A percentile compares a stretch with the other conserved stretches of the same genome.
phyloP scores from a whole-genome alignment of 2,797 vertebrate species.

The Peromyscus aztecus region DNA sequence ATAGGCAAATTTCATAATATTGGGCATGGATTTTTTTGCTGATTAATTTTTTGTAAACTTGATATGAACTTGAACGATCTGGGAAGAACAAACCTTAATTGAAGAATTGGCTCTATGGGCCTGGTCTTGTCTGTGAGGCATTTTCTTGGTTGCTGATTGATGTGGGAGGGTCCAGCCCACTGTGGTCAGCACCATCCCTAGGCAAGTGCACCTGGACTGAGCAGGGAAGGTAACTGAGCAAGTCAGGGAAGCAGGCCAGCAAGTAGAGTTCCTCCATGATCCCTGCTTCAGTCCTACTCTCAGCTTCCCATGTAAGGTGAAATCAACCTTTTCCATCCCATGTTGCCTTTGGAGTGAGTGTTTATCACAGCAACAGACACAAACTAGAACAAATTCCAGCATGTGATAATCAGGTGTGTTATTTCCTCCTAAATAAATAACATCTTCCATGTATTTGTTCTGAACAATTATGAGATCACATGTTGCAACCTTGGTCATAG shows the following conservation, averaged over 20 bases:
- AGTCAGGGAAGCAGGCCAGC: not conserved
- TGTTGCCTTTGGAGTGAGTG: not conserved
- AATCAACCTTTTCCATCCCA: not conserved
- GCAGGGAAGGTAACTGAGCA: not conserved
- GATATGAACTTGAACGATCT: not conserved
- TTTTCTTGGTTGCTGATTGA: not conserved
- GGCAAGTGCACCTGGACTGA: not conserved
- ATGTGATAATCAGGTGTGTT: not conserved
- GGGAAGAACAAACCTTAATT: not conserved
- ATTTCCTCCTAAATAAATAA: conserved; percentile 25
- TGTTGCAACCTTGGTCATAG: not conserved
- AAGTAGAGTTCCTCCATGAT: no score
- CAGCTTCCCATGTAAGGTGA: not conserved
- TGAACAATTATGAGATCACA: not conserved
- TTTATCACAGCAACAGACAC: not conserved
- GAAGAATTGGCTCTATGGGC: not conserved
- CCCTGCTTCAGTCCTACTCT: not conserved
- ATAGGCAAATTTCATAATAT: not conserved
- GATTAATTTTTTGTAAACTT: not conserved
- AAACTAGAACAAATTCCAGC: not conserved
- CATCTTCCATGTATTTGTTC: not conserved
- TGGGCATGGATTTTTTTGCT: not conserved
- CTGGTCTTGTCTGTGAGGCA: not conserved
- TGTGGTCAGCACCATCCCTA: not conserved
- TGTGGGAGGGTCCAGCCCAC: not conserved